Evolutionary conservation across 2,888 invertebrate species (phyloP).

Genomic region (Andrena chrysosceles): DNA sequence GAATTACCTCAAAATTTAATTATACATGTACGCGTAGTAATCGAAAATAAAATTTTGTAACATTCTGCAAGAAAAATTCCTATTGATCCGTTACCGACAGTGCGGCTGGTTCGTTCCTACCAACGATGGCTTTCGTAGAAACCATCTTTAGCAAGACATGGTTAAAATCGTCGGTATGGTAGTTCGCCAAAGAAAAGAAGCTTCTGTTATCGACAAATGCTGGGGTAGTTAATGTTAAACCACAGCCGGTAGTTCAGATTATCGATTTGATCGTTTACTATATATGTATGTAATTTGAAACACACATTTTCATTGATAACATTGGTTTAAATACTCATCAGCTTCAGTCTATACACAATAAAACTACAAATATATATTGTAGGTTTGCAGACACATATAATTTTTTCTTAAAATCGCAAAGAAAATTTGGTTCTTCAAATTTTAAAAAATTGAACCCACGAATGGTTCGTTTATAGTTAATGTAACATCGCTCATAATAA

Average conservation of each 20-base stretch:
- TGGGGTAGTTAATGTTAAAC: neutral
- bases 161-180: constrained; percentile 51
- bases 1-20: neutral
- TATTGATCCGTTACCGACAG: constrained; percentile 45
- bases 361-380: neutral
- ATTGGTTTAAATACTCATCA: no score
- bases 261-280: neutral
- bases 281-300: neutral
- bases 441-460: no score
- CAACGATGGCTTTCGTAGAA: constrained; percentile 14
- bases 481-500: no score
- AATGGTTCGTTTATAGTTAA: no score
- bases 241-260: neutral
- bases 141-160: neutral
- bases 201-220: constrained; percentile 38
- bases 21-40: no score
- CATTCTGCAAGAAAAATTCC: neutral
- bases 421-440: no score
- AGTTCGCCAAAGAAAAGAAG: constrained; percentile 23
- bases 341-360: neutral
- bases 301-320: neutral
- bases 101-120: constrained; percentile 6
- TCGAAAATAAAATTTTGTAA: neutral
- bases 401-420: no score
- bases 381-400: neutral